These are phyloP conservation scores for Brachystomella parvula DNA, from an alignment of 1,140 invertebrate species.

Conservation along the genomic window DNA sequence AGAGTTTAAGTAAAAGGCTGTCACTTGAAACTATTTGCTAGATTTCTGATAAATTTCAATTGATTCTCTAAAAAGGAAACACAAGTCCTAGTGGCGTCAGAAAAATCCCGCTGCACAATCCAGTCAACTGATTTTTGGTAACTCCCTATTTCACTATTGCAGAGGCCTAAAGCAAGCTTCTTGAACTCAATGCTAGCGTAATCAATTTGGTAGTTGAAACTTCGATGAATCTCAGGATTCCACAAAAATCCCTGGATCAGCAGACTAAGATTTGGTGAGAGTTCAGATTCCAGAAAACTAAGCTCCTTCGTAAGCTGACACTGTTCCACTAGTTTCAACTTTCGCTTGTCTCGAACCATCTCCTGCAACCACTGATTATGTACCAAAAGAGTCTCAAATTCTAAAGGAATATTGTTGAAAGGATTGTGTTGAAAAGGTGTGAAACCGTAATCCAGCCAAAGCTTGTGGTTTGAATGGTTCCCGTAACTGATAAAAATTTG, in stretches of 20 bases:
- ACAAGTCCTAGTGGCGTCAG: too few relatives aligned
- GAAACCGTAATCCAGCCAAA: constrained; percentile 69
- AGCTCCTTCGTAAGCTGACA: constrained; percentile 19
- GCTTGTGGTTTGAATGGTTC: constrained; percentile 55
- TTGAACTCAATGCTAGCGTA: neutral
- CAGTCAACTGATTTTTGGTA: neutral
- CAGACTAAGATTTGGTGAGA: constrained; percentile 29
- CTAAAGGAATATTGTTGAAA: constrained; percentile 19
- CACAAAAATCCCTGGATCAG: constrained; percentile 24
- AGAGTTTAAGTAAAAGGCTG: neutral
- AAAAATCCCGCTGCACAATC: too few relatives aligned
- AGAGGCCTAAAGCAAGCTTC: constrained; percentile 3
- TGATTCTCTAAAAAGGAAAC: too few relatives aligned
- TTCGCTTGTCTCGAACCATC: constrained; percentile 22
- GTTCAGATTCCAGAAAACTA: constrained; percentile 23
- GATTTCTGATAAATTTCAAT: too few relatives aligned
- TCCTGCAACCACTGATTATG: neutral
- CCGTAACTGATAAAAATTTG: constrained; percentile 73
- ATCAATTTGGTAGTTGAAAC: constrained; percentile 13
- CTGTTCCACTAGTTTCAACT: constrained; percentile 22
- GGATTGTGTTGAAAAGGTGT: constrained; percentile 20
- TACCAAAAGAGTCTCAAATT: constrained; percentile 8
- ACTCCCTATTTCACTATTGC: constrained; percentile 12
- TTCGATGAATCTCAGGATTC: constrained; percentile 16
- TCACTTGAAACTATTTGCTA: too few relatives aligned